These are phyloP conservation scores for Psilopsiagon aymara DNA, from an alignment of 2,113 vertebrate species.

Conservation along the genomic window DNA sequence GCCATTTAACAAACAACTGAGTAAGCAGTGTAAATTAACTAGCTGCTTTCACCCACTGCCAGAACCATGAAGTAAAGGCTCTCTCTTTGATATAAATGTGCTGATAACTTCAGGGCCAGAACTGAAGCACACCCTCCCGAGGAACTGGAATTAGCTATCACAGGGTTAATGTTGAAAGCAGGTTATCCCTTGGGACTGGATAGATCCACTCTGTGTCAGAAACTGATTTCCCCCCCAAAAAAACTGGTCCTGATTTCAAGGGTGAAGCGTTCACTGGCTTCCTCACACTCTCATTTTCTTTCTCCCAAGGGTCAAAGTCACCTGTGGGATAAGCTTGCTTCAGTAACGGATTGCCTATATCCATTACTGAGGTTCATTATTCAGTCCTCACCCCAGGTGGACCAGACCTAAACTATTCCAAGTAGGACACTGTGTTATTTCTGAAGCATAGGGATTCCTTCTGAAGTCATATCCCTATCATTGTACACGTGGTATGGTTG, in stretches of 20 bases:
- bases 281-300: background rate
- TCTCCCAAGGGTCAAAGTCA: background rate
- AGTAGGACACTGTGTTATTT: background rate
- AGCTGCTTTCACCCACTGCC: constrained; percentile 8
- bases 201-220: background rate
- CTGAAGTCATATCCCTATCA: background rate
- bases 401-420: background rate
- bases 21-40: constrained; percentile 47
- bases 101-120: background rate
- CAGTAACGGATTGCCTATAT: background rate
- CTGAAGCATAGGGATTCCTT: background rate
- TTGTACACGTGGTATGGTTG: background rate
- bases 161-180: background rate
- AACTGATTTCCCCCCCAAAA: background rate
- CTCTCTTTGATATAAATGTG: background rate
- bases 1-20: constrained; percentile 47
- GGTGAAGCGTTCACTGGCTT: background rate
- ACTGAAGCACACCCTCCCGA: background rate
- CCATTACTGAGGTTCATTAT: background rate
- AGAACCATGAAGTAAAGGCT: background rate
- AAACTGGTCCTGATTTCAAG: background rate
- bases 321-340: background rate
- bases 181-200: background rate
- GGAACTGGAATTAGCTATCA: background rate
- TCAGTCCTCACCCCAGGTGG: background rate